Conservation (phyloP, 2,797 vertebrate species). For the Gymnocypris eckloni region DNA sequence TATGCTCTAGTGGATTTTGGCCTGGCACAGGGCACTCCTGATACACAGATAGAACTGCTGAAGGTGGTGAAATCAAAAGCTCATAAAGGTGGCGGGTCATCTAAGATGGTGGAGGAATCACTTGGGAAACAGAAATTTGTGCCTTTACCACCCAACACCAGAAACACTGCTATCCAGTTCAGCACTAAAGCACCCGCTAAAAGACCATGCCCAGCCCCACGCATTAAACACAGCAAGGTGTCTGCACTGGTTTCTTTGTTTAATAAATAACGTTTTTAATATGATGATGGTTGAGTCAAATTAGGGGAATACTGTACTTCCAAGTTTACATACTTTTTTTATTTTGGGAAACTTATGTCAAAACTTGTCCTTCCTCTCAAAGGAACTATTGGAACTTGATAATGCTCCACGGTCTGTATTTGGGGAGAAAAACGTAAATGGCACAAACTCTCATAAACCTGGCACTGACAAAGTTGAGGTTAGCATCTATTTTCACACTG, state of each 20-base stretch:
- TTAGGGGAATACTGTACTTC: neutral
- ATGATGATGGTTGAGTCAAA: neutral
- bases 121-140: slow-evolving; percentile 73
- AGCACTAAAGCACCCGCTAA: slow-evolving; percentile 79
- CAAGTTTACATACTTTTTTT: neutral
- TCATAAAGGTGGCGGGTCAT: slow-evolving; percentile 82
- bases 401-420: slow-evolving; percentile 90
- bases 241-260: slow-evolving; percentile 65
- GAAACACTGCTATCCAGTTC: slow-evolving; percentile 67
- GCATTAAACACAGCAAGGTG: slow-evolving; percentile 87
- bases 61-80: slow-evolving; percentile 84
- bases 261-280: neutral
- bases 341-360: neutral
- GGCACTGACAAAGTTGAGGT: slow-evolving; percentile 81
- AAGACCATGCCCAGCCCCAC: slow-evolving; percentile 76
- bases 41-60: slow-evolving; percentile 92
- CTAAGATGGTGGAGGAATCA: slow-evolving; percentile 72
- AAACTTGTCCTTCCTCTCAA: slow-evolving; percentile 23
- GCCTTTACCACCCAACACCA: slow-evolving; percentile 63
- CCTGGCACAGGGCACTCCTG: slow-evolving; percentile 92
- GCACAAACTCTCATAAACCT: slow-evolving; percentile 77
- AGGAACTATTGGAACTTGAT: slow-evolving; percentile 83
- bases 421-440: slow-evolving; percentile 95
- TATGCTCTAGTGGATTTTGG: slow-evolving; percentile 97
- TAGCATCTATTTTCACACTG: slow-evolving; percentile 38